A percentile compares a stretch with the other conserved stretches of the same genome.
phyloP scores from a whole-genome alignment of 2,888 invertebrate genomes.

The Pimpla rufipes region DNA sequence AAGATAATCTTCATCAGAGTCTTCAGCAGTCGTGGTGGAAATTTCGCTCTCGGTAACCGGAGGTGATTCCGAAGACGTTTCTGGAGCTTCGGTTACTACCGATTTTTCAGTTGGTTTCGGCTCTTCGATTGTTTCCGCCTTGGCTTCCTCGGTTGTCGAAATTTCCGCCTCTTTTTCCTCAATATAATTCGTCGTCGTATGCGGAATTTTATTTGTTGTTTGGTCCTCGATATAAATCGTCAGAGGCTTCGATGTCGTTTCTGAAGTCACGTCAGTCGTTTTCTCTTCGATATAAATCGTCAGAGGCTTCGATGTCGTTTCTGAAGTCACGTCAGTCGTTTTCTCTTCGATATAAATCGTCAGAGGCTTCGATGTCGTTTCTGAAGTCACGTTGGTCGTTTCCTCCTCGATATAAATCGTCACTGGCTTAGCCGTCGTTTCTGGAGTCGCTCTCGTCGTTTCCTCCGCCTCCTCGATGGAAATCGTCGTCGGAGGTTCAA shows the following conservation, averaged over 20 bases:
- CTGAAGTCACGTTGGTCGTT: neutral
- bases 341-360: conserved; percentile 47
- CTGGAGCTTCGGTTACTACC: conserved; percentile 38
- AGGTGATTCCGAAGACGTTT: conserved; percentile 40
- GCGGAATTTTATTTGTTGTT: conserved; percentile 14
- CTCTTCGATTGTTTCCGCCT: conserved; percentile 48
- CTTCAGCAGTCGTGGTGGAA: conserved; percentile 37
- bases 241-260: conserved; percentile 20
- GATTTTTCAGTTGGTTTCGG: conserved; percentile 20
- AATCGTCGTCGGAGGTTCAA: too few relatives aligned
- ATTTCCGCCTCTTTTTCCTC: conserved; percentile 36
- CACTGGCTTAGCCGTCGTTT: conserved; percentile 21
- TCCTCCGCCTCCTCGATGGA: too few relatives aligned
- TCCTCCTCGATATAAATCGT: conserved; percentile 36
- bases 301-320: conserved; percentile 32
- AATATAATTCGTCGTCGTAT: conserved; percentile 29
- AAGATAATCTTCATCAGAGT: conserved; percentile 61
- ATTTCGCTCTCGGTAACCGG: conserved; percentile 49
- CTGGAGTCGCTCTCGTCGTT: too few relatives aligned
- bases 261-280: neutral
- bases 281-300: conserved; percentile 36
- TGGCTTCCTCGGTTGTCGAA: conserved; percentile 20
- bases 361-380: conserved; percentile 25
- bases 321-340: conserved; percentile 13
- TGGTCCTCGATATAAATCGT: conserved; percentile 46